Base-by-base conservation (phyloP, 2,113 vertebrate species). In the Planiliza haematocheilus region DNA sequence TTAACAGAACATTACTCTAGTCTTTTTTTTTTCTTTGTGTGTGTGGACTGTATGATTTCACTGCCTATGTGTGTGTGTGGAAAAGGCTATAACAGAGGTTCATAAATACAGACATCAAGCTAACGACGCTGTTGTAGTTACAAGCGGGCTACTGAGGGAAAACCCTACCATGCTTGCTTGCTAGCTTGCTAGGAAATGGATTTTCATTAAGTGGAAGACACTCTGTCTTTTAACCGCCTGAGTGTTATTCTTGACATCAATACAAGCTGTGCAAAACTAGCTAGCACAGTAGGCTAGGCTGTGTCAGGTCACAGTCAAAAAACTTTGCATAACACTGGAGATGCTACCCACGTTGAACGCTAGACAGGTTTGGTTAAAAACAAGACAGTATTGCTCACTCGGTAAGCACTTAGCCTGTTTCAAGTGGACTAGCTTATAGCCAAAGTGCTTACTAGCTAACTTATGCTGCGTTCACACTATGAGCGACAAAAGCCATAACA, bases 1-100 rank as follows among this genome's bases (percentile, higher is more conserved):
- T n/a, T n/a, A n/a, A n/a, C n/a, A n/a, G n/a, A n/a, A n/a, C n/a
- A n/a, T n/a, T n/a, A 30, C 24, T 45, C 51, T 14, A 38, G 34
- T 55, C 30, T 72, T 17, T 45, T 2, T 51, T 10, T 39, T 16
- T 36, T 16, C n/a, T n/a, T n/a, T n/a, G n/a, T 62, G 43, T 45
- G 38, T 18, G 13, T 52, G 21, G 17, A 49, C 52, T 38, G 53
- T 55, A 18, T 37, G 39, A 48, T 66, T 56, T 43, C 37, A 39
- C 41, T 50, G 10, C 38, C 39, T 64, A 48, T 12, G 30, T 65
- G 50, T 68, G 50, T 68, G 59, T 53, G 59, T 11, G 20, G 43
- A 53, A 36, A 60, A 36, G 7, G 18, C 37, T 11, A 8, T n/a
- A 36, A 37, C 48, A 74, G 57, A 57, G 12, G 14, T 65, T 65